phyloP scores from a whole-genome alignment of 1,140 invertebrate species.

The Drosophila sechellia region DNA sequence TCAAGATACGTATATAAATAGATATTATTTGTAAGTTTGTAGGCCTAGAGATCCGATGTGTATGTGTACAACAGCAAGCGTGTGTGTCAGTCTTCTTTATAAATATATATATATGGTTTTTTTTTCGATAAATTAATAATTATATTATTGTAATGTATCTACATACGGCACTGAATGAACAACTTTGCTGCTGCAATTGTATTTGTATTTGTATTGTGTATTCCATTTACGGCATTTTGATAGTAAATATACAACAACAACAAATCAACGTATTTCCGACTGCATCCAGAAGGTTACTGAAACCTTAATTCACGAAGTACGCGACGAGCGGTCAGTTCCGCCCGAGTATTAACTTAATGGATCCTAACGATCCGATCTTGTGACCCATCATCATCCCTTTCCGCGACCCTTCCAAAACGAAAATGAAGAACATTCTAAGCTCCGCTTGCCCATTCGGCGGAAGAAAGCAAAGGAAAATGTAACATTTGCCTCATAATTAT shows the following conservation, averaged over 20 bases:
- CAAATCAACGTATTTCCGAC: slow-evolving; percentile 25
- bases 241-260: slow-evolving; percentile 41
- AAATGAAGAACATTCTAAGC: background rate
- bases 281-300: slow-evolving; percentile 13
- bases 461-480: slow-evolving; percentile 48
- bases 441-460: slow-evolving; percentile 4
- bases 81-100: slow-evolving; percentile 45
- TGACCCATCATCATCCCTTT: slow-evolving; percentile 21
- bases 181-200: slow-evolving; percentile 34
- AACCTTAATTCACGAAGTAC: slow-evolving; percentile 5
- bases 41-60: slow-evolving; percentile 47
- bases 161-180: slow-evolving; percentile 38
- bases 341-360: slow-evolving; percentile 10
- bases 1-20: slow-evolving; percentile 58
- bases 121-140: slow-evolving; percentile 54
- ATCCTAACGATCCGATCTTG: background rate
- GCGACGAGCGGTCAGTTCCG: background rate
- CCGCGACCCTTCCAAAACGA: background rate
- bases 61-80: slow-evolving; percentile 32
- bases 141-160: slow-evolving; percentile 60
- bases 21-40: slow-evolving; percentile 71
- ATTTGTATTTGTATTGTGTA: slow-evolving; percentile 58
- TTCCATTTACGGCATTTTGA: slow-evolving; percentile 50
- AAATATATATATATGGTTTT: slow-evolving; percentile 58
- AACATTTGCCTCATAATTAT: slow-evolving; percentile 76